Evolutionary conservation across 2,888 invertebrate species (phyloP).

Genomic region (Adela reaumurella): DNA sequence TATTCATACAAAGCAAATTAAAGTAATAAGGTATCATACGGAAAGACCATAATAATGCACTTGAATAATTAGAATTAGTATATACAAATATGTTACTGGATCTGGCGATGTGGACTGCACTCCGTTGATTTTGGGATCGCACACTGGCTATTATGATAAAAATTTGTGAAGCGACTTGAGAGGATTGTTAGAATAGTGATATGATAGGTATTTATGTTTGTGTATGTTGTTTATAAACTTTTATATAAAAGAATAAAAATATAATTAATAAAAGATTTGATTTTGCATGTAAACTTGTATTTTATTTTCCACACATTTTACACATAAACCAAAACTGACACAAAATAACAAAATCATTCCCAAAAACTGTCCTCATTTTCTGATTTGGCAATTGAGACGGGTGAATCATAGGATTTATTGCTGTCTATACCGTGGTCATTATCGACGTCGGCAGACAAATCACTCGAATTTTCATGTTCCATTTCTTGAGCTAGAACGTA

Average conservation of each 20-base stretch:
- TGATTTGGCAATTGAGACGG: slow-evolving; percentile 7
- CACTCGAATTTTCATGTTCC: too few species aligned
- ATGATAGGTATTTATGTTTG: neutral
- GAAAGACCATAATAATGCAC: too few species aligned
- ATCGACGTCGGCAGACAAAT: too few species aligned
- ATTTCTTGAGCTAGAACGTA: too few species aligned
- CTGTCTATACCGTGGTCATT: neutral
- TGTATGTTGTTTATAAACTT: slow-evolving; percentile 10
- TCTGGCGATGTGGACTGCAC: too few species aligned
- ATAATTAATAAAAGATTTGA: neutral
- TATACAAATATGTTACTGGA: too few species aligned
- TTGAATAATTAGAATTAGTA: too few species aligned
- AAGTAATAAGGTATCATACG: too few species aligned
- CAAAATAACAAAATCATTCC: slow-evolving; percentile 1
- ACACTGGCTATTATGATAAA: too few species aligned
- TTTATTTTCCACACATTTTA: neutral
- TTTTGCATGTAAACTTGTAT: slow-evolving; percentile 2
- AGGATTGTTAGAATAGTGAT: neutral
- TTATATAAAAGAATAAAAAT: slow-evolving; percentile 7
- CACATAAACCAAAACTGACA: neutral
- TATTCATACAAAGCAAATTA: too few species aligned
- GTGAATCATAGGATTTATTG: neutral
- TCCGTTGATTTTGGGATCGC: too few species aligned
- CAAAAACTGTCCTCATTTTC: slow-evolving; percentile 11
- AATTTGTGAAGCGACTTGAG: too few species aligned